phyloP scores from a whole-genome alignment of 2,113 vertebrate genomes.

The Corydoras sp. region DNA sequence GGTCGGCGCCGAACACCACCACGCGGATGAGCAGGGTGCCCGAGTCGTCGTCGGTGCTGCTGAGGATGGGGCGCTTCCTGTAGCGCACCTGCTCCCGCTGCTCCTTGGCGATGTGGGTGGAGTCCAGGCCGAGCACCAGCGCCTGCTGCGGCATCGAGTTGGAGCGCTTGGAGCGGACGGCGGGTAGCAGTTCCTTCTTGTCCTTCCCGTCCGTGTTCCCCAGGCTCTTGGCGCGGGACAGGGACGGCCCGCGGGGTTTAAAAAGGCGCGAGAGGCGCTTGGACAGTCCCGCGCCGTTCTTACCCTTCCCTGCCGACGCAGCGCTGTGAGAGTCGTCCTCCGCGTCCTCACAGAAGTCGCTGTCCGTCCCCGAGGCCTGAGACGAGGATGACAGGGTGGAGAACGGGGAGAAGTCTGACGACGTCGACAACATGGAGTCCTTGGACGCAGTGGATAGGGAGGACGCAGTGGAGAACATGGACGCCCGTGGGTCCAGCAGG shows the following conservation, averaged over 20 bases:
- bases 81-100: constrained; percentile 55
- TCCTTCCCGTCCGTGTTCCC: constrained; percentile 65
- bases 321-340: constrained; percentile 69
- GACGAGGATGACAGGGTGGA: constrained; percentile 79
- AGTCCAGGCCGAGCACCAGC: constrained; percentile 48
- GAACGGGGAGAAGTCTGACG: constrained; percentile 69
- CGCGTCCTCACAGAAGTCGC: constrained; percentile 81
- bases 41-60: constrained; percentile 75
- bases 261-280: constrained; percentile 79
- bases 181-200: constrained; percentile 44
- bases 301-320: constrained; percentile 42
- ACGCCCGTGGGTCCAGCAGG: constrained; percentile 55
- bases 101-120: neutral
- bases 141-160: constrained; percentile 81
- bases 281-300: constrained; percentile 61
- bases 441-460: constrained; percentile 68
- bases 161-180: constrained; percentile 75
- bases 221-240: constrained; percentile 80
- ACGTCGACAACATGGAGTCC: constrained; percentile 78
- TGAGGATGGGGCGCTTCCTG: constrained; percentile 81
- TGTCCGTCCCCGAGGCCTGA: constrained; percentile 70
- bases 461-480: constrained; percentile 67
- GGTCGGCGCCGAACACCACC: constrained; percentile 90
- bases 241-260: constrained; percentile 67
- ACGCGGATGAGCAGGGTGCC: constrained; percentile 75